A percentile compares a stretch with the other conserved stretches of the same genome.
These are phyloP conservation scores for Odobenus rosmarus DNA, from an alignment of 2,113 vertebrate species.

Conservation along the genomic window DNA sequence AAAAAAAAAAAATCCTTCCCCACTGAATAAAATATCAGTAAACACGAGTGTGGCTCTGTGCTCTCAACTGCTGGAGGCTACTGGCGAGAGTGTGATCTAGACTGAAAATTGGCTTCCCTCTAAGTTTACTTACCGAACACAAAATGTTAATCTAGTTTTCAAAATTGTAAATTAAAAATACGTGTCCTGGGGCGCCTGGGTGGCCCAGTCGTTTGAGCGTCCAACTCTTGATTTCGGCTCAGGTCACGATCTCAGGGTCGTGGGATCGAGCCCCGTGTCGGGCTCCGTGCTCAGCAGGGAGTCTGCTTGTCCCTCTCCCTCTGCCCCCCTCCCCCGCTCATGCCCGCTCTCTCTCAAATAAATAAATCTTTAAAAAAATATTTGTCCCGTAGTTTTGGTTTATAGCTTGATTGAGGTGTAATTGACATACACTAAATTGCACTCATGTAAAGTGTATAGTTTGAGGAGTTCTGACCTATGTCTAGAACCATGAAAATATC, in stretches of 20 bases:
- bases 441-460: neutral
- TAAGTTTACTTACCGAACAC: neutral
- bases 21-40: slow-evolving; percentile 59
- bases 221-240: neutral
- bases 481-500: neutral
- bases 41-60: slow-evolving; percentile 1
- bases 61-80: neutral
- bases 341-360: neutral
- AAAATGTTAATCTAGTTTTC: neutral
- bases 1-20: slow-evolving; percentile 33
- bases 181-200: neutral
- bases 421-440: neutral
- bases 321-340: neutral
- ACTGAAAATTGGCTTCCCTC: neutral
- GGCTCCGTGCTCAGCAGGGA: neutral
- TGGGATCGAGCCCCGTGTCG: neutral
- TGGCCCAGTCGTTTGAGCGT: neutral
- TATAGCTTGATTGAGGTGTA: neutral
- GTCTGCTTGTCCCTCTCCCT: neutral
- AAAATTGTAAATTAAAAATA: neutral
- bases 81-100: neutral
- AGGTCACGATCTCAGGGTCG: neutral
- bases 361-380: neutral
- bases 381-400: neutral
- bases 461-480: neutral